phyloP scores from a whole-genome alignment of 2,888 invertebrate species.

The Agrilus cyanescens region DNA sequence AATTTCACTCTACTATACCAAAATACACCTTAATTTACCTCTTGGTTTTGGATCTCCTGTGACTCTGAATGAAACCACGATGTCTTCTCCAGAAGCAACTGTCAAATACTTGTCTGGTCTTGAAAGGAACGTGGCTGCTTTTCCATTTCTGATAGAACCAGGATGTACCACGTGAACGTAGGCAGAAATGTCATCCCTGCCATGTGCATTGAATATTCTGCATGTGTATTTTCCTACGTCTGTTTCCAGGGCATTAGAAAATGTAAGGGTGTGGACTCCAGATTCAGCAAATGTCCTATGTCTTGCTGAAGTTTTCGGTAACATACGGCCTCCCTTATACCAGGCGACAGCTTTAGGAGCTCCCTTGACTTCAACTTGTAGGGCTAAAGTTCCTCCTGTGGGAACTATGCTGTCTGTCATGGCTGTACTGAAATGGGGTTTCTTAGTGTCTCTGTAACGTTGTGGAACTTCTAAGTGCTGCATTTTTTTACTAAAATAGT shows the following conservation, averaged over 20 bases:
- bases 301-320: constrained; percentile 46
- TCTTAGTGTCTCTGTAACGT: constrained; percentile 37
- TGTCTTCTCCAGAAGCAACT: constrained; percentile 67
- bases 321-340: constrained; percentile 49
- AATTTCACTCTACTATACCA: not conserved
- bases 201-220: constrained; percentile 61
- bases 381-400: constrained; percentile 66
- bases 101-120: constrained; percentile 66
- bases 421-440: constrained; percentile 57
- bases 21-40: constrained; percentile 41
- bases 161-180: constrained; percentile 57
- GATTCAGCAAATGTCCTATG: constrained; percentile 56
- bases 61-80: constrained; percentile 71
- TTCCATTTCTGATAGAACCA: constrained; percentile 48
- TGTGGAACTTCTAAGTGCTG: constrained; percentile 13
- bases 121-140: constrained; percentile 67
- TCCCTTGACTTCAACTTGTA: constrained; percentile 69
- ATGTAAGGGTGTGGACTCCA: constrained; percentile 60
- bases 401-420: constrained; percentile 62
- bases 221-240: constrained; percentile 69
- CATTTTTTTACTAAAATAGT: constrained; percentile 34
- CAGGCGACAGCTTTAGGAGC: constrained; percentile 63
- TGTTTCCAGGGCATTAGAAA: constrained; percentile 58
- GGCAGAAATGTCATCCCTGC: constrained; percentile 60
- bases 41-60: constrained; percentile 76